These are phyloP conservation scores for Ctenopoma kingsleyae DNA, from an alignment of 2,797 vertebrate species.

Conservation along the genomic window DNA sequence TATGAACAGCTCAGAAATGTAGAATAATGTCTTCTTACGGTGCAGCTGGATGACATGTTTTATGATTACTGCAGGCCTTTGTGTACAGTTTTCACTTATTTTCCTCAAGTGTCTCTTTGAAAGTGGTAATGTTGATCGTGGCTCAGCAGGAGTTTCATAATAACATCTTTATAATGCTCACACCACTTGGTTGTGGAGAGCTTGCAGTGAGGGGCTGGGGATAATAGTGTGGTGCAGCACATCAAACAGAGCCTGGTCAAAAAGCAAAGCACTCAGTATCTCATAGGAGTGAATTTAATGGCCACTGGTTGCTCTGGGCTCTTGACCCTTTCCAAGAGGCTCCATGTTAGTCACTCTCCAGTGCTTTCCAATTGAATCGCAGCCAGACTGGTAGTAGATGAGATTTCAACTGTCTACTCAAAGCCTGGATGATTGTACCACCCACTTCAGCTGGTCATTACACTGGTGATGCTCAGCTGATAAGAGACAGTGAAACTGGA, in stretches of 20 bases:
- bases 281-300: slow-evolving; percentile 85
- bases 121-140: slow-evolving; percentile 51
- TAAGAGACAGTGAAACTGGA: slow-evolving; percentile 34
- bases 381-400: slow-evolving; percentile 79
- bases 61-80: slow-evolving; percentile 31
- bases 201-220: slow-evolving; percentile 54
- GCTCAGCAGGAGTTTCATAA: slow-evolving; percentile 61
- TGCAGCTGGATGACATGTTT: slow-evolving; percentile 15
- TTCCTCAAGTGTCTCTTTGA: slow-evolving; percentile 58
- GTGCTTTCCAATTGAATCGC: slow-evolving; percentile 82
- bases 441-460: slow-evolving; percentile 51
- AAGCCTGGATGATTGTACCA: slow-evolving; percentile 61
- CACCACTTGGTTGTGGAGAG: slow-evolving; percentile 62
- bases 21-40: slow-evolving; percentile 33
- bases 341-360: slow-evolving; percentile 85
- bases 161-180: slow-evolving; percentile 70
- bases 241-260: slow-evolving; percentile 80
- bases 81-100: slow-evolving; percentile 55
- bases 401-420: slow-evolving; percentile 76
- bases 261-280: slow-evolving; percentile 82
- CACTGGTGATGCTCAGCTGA: slow-evolving; percentile 43
- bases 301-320: slow-evolving; percentile 79
- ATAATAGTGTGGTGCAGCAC: slow-evolving; percentile 75
- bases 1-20: slow-evolving; percentile 35
- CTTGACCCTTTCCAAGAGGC: slow-evolving; percentile 84